Evolutionary conservation across 2,113 vertebrate species (phyloP).

Genomic region (Tychaedon coryphoeus): DNA sequence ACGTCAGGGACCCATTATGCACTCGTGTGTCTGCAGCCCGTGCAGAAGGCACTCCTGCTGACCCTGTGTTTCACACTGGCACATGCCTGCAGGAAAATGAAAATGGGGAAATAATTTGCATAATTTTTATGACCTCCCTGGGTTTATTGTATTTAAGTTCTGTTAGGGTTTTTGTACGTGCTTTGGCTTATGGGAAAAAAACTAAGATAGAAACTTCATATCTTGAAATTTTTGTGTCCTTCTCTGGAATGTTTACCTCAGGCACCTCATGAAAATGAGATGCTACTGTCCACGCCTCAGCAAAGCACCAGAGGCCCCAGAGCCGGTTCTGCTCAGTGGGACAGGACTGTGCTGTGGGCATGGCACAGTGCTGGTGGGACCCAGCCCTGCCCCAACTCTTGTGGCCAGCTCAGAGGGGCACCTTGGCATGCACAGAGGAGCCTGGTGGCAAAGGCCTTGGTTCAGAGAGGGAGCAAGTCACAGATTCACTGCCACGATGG

Average conservation of each 20-base stretch:
- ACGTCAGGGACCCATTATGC: constrained; percentile 5
- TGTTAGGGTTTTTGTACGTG: not conserved
- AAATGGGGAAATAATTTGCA: not conserved
- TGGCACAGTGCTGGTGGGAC: rapidly evolving
- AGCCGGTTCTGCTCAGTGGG: not conserved
- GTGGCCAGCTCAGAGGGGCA: not conserved
- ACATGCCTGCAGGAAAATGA: not conserved
- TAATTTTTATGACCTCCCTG: not conserved
- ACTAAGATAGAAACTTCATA: rapidly evolving
- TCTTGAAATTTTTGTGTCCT: not conserved
- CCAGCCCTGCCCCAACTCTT: too few relatives aligned
- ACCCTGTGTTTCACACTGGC: not conserved
- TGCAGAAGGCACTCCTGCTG: not conserved
- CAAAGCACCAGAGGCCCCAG: not conserved
- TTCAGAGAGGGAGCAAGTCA: not conserved
- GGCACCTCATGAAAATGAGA: not conserved
- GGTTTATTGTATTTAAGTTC: not conserved
- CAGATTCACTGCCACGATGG: rapidly evolving
- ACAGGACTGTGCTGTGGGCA: not conserved
- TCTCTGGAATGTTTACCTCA: not conserved
- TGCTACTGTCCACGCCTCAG: rapidly evolving
- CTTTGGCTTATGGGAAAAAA: not conserved
- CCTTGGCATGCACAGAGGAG: rapidly evolving
- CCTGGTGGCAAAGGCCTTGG: not conserved
- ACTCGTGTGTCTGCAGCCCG: not conserved